phyloP scores from a whole-genome alignment of 2,888 invertebrate genomes.

The Parelbella ahira region DNA sequence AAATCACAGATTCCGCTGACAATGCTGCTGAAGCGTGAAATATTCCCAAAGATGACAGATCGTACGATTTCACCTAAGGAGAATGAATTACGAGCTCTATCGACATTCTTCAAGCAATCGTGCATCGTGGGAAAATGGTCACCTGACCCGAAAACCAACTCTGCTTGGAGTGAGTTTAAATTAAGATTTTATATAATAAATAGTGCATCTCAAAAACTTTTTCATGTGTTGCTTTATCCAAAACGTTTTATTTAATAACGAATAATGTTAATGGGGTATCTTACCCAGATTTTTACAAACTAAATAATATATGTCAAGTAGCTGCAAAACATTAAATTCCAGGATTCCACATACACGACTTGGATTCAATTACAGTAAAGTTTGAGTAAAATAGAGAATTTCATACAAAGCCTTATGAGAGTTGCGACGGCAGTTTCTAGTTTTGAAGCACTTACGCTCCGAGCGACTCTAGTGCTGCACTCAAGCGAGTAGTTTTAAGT shows the following conservation, averaged over 20 bases:
- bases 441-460: slow-evolving; percentile 13
- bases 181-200: too few species aligned
- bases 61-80: slow-evolving; percentile 85
- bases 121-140: slow-evolving; percentile 94
- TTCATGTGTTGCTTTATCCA: too few species aligned
- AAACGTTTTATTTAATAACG: too few species aligned
- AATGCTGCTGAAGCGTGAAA: slow-evolving; percentile 85
- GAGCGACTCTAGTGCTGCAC: slow-evolving; percentile 8
- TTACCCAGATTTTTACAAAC: too few species aligned
- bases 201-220: too few species aligned
- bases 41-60: slow-evolving; percentile 85
- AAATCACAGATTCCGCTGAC: slow-evolving; percentile 85
- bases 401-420: slow-evolving; percentile 13
- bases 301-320: slow-evolving; percentile 6
- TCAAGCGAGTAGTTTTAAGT: slow-evolving; percentile 14
- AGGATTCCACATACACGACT: too few species aligned
- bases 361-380: too few species aligned
- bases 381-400: slow-evolving; percentile 16
- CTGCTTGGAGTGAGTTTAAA: slow-evolving; percentile 84
- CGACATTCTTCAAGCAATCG: slow-evolving; percentile 88
- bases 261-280: too few species aligned
- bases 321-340: too few species aligned
- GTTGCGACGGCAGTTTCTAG: slow-evolving; percentile 7
- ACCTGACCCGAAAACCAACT: slow-evolving; percentile 85
- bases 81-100: slow-evolving; percentile 90